Evolutionary conservation across 2,888 invertebrate genomes (phyloP).

Genomic region (Drosophila testacea): DNA sequence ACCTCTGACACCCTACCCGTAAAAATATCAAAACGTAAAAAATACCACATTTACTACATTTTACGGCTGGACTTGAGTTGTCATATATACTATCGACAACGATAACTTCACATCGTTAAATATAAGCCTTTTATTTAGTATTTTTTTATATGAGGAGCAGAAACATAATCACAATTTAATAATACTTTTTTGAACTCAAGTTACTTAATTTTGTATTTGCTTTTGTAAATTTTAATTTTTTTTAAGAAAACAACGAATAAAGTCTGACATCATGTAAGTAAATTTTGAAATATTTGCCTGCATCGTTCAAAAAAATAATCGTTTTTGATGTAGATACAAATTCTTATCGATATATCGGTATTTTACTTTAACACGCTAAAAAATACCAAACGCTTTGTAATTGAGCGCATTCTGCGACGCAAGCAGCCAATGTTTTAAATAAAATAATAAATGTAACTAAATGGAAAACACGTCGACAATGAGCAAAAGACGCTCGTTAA

Average conservation of each 20-base stretch:
- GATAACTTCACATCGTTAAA: not conserved
- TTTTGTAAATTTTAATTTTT: too few relatives aligned
- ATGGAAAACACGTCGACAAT: slow-evolving; percentile 77
- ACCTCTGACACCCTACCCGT: too few relatives aligned
- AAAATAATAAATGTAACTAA: slow-evolving; percentile 39
- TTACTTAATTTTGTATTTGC: too few relatives aligned
- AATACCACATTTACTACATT: not conserved
- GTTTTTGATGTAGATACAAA: not conserved
- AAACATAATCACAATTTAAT: not conserved
- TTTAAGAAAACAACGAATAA: too few relatives aligned
- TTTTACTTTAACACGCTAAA: not conserved
- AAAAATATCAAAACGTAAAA: not conserved
- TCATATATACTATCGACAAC: not conserved
- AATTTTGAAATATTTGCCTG: not conserved
- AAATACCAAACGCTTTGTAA: slow-evolving; percentile 34
- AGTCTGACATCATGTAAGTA: too few relatives aligned
- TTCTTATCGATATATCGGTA: slow-evolving; percentile 20
- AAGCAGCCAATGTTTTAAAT: slow-evolving; percentile 40
- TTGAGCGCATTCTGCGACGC: slow-evolving; percentile 51
- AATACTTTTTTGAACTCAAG: too few relatives aligned
- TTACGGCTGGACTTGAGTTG: not conserved
- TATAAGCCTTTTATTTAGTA: not conserved
- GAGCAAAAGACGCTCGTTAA: slow-evolving; percentile 72
- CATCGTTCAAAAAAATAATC: too few relatives aligned
- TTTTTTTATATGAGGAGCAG: not conserved